Base-by-base conservation (phyloP, 2,113 vertebrate species). In the Zonotrichia leucophrys region DNA sequence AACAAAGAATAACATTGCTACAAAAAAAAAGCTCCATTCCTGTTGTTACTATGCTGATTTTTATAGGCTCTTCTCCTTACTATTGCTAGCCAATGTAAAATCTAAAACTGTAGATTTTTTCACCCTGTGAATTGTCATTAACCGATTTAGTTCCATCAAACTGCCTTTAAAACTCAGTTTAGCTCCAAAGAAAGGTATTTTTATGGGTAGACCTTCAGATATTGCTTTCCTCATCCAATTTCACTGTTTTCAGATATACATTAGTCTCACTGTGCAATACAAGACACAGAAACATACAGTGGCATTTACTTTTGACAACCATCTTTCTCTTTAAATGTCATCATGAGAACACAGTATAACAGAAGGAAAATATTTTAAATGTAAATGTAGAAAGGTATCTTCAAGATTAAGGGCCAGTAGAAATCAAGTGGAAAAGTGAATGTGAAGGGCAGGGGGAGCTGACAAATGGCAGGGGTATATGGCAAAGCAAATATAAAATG, bases 1-100 rank as follows among this genome's bases (percentile, higher is more conserved):
- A 94, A 92, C 55, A 72, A 93, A 75, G 53, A 83, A 68, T 77
- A 83, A 81, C 78, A 76, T 70, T 1, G 55, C 75, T 86, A 92
- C 64, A 96, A 89, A 90, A 89, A 89, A 23, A 80, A 47, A 96
- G 89, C 64, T 91, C 87, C 56, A 83, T 94, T 96, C 31, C n/a
- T 77, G 6, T 23, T 66, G 10, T 58, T 92, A 69, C 13, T 56
- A 8, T 2, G 1, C 33, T 60, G 28, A 83, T 86, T 94, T 86
- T 59, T 66, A 30, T 20, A 77, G 55, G 35, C 41, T 68, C 12
- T 89, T 95, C 58, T 84, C 74, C 78, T 86, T 77, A 87, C 53
- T 73, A 49, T 73, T 95, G 69, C 44, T 92, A 81, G 96, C 92
- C 5, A 35, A 37, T 21, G 47, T 84, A 94, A 96, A 90, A 97